A percentile compares a stretch with the other conserved stretches of the same genome.
Evolutionary conservation across 2,888 invertebrate species (phyloP).

Genomic region (Eupithecia tripunctaria): DNA sequence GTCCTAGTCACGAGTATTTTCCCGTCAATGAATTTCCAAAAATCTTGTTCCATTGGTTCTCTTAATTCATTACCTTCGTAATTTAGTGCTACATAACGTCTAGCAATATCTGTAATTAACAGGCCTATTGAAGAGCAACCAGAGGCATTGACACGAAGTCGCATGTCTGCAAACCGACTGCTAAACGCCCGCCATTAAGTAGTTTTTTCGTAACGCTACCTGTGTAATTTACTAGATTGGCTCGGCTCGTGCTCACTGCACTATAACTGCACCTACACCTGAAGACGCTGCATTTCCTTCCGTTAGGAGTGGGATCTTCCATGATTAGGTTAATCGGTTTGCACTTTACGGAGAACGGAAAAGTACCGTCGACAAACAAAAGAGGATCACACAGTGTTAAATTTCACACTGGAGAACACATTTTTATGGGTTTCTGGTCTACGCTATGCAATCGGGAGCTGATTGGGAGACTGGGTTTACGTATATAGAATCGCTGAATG

Average conservation of each 20-base stretch:
- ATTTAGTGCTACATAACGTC: background rate
- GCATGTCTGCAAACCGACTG: constrained; percentile 27
- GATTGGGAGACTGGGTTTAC: no score
- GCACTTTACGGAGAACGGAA: background rate
- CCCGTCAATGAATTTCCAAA: no score
- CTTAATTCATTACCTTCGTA: background rate
- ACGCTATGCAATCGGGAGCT: no score
- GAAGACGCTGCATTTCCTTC: constrained; percentile 38
- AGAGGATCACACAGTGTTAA: no score
- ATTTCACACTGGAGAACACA: no score
- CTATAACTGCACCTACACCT: constrained; percentile 4
- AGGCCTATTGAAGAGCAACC: background rate
- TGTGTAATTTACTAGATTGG: constrained; percentile 39
- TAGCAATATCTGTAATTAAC: background rate
- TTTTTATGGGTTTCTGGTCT: no score
- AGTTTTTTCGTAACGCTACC: constrained; percentile 33
- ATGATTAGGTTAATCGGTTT: background rate
- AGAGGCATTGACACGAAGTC: constrained; percentile 6
- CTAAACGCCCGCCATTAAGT: constrained; percentile 26
- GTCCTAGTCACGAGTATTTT: no score
- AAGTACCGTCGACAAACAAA: no score
- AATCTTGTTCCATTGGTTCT: no score
- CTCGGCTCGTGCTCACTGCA: constrained; percentile 12
- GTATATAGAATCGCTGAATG: no score
- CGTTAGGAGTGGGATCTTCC: constrained; percentile 32